Evolutionary conservation across 2,888 invertebrate species (phyloP), one percentile per base, ranked within the genome.

Genomic region (Gastrophysa polygoni): DNA sequence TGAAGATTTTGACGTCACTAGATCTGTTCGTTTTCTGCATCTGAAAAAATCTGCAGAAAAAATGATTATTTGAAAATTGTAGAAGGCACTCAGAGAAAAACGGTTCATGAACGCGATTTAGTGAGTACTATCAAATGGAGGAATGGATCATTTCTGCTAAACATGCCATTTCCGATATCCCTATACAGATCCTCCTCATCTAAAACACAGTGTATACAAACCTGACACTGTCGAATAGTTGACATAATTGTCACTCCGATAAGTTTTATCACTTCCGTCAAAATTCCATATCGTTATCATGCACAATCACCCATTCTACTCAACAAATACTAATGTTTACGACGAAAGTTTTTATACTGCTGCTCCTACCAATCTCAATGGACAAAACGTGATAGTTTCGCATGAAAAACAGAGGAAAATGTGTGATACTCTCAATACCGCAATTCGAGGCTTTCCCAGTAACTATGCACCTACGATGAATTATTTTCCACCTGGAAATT

Each of bases 361-460:
- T 71, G 75, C 67, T 28, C 75, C 75, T n/a, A 62, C 70, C 6
- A 70, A 65, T 29, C 57, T 72, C 16, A 69, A 70, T 20, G 71
- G 70, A n/a, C 72, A 72, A 57, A 70, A 71, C 46, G 69, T 74
- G 7, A 59, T 73, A 17, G 60, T 73, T 32, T 73, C 73, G 0
- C 73, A 75, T 67, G 73, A 69, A 55, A 73, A 74, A 54, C 72
- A 75, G 55, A 68, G 72, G 49, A 73, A 68, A 60, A 56, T 75
- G 29, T 70, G 50, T 49, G 74, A 75, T 59, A 68, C 67, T 16
- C 52, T 71, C 1, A 72, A 70, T n/a, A 76, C 75, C 11, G 69
- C 73, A 5, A 67, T 77, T 28, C 58, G 61, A 8, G 72, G 68
- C 17, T 56, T 65, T 57, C 64, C 66, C 8, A 59, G 34, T 18